phyloP scores from a whole-genome alignment of 2,797 vertebrate species.

The Myiotriccus ornatus region DNA sequence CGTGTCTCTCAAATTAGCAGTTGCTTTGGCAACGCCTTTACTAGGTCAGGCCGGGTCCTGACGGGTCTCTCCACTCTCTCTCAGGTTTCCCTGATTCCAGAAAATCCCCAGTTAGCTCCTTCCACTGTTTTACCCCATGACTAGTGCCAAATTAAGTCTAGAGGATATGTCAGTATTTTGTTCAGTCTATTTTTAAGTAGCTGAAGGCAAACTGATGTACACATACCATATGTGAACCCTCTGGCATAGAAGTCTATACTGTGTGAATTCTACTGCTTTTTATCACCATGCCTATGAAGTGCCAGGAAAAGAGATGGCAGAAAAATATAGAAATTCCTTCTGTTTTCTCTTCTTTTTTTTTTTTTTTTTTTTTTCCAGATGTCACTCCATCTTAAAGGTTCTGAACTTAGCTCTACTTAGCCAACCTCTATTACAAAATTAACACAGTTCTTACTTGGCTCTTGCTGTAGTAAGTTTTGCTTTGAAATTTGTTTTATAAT shows the following conservation, averaged over 20 bases:
- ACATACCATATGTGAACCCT: rapidly evolving
- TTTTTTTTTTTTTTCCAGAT: neutral
- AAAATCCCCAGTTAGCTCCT: rapidly evolving
- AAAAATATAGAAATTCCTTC: neutral
- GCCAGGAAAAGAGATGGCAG: neutral
- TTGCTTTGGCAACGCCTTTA: neutral
- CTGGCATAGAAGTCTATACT: rapidly evolving
- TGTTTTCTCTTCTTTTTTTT: neutral
- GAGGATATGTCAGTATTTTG: neutral
- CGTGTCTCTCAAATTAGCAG: rapidly evolving
- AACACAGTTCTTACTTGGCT: neutral
- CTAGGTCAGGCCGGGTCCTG: neutral
- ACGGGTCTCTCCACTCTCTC: neutral
- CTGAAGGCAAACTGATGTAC: rapidly evolving
- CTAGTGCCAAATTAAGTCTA: neutral
- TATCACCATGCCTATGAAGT: neutral
- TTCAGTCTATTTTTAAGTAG: neutral
- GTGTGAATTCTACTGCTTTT: neutral
- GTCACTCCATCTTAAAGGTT: neutral
- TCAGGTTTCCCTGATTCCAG: neutral
- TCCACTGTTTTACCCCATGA: neutral
- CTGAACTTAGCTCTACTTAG: neutral
- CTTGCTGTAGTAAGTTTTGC: neutral
- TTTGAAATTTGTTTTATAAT: neutral
- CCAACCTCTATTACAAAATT: neutral